Evolutionary conservation across 2,113 vertebrate genomes (phyloP).

Genomic region (Arizona elegans): DNA sequence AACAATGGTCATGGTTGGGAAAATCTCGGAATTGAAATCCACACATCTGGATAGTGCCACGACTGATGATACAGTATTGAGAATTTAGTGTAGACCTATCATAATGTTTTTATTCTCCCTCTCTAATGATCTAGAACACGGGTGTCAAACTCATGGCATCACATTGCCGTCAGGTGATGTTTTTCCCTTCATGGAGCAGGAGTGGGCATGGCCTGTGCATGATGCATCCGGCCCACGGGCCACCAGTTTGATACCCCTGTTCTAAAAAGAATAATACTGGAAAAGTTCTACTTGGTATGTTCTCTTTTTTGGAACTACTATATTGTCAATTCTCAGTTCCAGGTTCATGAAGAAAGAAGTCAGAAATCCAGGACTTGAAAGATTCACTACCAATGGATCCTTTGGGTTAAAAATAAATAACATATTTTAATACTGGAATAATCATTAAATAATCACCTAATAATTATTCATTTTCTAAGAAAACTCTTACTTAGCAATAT

Average conservation of each 20-base stretch:
- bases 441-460: background rate
- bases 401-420: constrained; percentile 65
- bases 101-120: background rate
- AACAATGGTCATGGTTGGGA: background rate
- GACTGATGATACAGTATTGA: background rate
- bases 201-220: no score
- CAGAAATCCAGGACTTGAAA: constrained; percentile 87
- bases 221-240: no score
- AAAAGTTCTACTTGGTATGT: background rate
- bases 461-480: background rate
- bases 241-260: no score
- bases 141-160: no score
- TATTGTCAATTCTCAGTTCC: background rate
- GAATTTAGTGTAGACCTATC: background rate
- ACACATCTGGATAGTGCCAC: background rate
- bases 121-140: background rate
- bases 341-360: constrained; percentile 63
- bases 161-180: no score
- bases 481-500: background rate
- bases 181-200: no score
- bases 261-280: background rate
- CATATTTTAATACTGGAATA: constrained; percentile 1
- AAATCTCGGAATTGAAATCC: background rate
- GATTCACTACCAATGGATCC: constrained; percentile 82
- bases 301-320: background rate